Conservation (phyloP, 1,140 invertebrate species). For the Drosophila setifemur region DNA sequence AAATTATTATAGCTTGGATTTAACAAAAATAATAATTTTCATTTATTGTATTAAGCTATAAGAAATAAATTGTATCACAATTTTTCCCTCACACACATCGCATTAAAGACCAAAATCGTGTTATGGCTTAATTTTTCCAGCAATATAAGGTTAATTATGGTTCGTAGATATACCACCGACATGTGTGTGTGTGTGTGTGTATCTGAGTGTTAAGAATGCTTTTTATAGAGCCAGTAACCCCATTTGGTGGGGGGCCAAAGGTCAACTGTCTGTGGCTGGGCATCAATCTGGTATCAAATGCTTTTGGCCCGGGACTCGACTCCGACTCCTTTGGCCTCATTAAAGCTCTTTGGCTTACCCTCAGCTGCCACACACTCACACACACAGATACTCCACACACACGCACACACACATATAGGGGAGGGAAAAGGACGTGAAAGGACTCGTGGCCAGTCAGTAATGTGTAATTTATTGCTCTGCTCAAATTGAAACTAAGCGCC, state of each 20-base stretch:
- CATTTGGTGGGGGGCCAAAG: neutral
- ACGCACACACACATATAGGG: neutral
- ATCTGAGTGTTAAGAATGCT: neutral
- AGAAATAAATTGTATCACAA: too few relatives aligned
- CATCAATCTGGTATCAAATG: slow-evolving; percentile 41
- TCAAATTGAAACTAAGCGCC: slow-evolving; percentile 78
- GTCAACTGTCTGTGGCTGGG: slow-evolving; percentile 36
- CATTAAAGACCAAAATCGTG: too few relatives aligned
- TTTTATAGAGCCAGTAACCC: neutral
- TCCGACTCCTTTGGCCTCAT: slow-evolving; percentile 48
- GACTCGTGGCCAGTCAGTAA: slow-evolving; percentile 48
- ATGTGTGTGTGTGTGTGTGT: too few relatives aligned
- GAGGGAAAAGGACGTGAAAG: neutral
- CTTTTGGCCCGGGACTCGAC: slow-evolving; percentile 8
- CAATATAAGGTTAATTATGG: too few relatives aligned
- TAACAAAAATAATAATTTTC: too few relatives aligned
- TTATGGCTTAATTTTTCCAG: too few relatives aligned
- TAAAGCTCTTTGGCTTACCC: slow-evolving; percentile 26
- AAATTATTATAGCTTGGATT: too few relatives aligned
- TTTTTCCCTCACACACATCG: too few relatives aligned
- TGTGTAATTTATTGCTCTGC: slow-evolving; percentile 72
- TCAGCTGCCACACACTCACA: neutral
- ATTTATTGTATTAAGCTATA: too few relatives aligned
- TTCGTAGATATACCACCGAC: too few relatives aligned
- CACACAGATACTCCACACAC: neutral